Evolutionary conservation across 2,113 vertebrate genomes (phyloP).

Genomic region (Atherinomorus stipes): DNA sequence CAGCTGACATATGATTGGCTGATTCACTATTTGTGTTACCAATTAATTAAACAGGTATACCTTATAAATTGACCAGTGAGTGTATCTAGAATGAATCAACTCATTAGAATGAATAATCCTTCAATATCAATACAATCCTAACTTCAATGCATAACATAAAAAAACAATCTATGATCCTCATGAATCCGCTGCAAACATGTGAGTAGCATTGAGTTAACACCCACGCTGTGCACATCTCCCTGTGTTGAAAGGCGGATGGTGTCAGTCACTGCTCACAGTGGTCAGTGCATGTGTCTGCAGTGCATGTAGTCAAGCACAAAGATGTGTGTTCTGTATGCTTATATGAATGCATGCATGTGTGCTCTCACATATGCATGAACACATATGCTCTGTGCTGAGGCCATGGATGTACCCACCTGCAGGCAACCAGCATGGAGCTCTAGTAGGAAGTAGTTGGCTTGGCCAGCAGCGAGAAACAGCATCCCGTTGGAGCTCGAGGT

Average conservation of each 20-base stretch:
- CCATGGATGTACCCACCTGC: slow-evolving; percentile 80
- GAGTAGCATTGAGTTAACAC: slow-evolving; percentile 42
- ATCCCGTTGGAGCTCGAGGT: slow-evolving; percentile 87
- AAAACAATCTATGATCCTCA: not conserved
- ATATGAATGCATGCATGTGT: slow-evolving; percentile 10
- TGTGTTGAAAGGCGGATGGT: slow-evolving; percentile 54
- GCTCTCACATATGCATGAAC: slow-evolving; percentile 41
- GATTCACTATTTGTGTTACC: too few species aligned
- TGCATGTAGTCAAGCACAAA: slow-evolving; percentile 12
- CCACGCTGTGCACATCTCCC: slow-evolving; percentile 53
- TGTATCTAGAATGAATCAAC: not conserved
- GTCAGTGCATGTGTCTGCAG: not conserved
- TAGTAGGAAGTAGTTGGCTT: slow-evolving; percentile 84
- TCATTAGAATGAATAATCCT: not conserved
- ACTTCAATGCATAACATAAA: not conserved
- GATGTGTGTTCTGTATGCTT: slow-evolving; percentile 18
- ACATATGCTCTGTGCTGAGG: slow-evolving; percentile 58
- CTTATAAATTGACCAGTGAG: too few species aligned
- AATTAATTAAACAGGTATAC: too few species aligned
- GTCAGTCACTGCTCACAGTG: slow-evolving; percentile 51
- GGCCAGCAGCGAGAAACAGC: slow-evolving; percentile 89
- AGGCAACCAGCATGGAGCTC: slow-evolving; percentile 86
- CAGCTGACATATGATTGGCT: too few species aligned
- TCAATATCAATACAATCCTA: not conserved
- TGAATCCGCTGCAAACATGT: not conserved